Base-by-base conservation (phyloP, 2,888 invertebrate genomes). In the Yponomeuta malinellus region DNA sequence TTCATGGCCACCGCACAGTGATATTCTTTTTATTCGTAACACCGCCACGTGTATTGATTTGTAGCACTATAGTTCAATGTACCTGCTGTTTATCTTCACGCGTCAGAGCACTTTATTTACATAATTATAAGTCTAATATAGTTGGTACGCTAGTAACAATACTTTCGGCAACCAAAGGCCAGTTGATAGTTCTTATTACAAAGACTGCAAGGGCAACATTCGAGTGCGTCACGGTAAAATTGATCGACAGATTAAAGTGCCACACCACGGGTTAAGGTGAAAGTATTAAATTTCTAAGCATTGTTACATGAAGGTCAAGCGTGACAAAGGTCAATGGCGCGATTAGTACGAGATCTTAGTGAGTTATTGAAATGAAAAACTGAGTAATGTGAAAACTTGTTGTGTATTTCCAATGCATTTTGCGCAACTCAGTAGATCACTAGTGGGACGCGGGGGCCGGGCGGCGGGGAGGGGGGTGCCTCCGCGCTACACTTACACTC, bases 371-470 rank as follows among this genome's bases (percentile, higher is more conserved):
- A 91, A 90, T 88, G 83, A 90, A 89, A 89, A 87, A 86, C 87
- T 77, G 83, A 77, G 79, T 84, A 87, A 87, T 86, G 87, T 88
- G 85, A 88, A 84, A 87, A 88, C 87, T 83, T 84, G 77, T 84
- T 80, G 85, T 89, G 89, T 89, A 89, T 89, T 89, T 89, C 82
- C 81, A 85, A 86, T 83, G 87, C 82, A 83, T 80, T 82, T 82
- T 79, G 82, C 83, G 85, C 83, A 83, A 83, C 81, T 81, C 83
- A 83, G 80, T 81, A 70, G 71, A 72, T 72, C 52, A 15, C 52
- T 59, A 59, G 71, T 65, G 70, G 72, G 72, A 69, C 72, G 71
- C 65, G 69, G 59, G 43, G 43, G 79, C 31, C 69, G 37, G 72
- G 73, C 72, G 74, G 69, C 69, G 15, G 59, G 66, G 68, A 67